Evolutionary conservation across 1,140 invertebrate genomes (phyloP).

Genomic region (Philotrypesis tridentata): DNA sequence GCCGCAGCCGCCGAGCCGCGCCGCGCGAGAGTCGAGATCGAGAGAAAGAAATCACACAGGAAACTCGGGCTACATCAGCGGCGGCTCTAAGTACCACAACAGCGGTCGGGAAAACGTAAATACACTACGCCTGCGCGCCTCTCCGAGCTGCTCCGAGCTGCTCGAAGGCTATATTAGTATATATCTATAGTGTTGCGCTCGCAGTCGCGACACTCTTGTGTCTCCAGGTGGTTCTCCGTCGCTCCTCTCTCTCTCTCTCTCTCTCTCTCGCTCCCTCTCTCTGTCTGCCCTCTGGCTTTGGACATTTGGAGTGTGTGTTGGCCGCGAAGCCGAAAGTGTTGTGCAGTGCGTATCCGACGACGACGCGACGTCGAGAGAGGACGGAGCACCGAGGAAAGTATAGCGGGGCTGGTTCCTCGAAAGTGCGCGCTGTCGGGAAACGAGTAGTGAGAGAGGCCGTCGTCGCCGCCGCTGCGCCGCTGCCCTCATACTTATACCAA

Average conservation of each 20-base stretch:
- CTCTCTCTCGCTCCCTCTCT: background rate
- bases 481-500: background rate
- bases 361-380: background rate
- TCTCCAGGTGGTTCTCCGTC: slow-evolving; percentile 1
- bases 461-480: background rate
- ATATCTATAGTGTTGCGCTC: background rate
- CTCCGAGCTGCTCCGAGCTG: background rate
- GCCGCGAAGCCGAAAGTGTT: no score
- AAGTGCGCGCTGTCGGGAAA: no score
- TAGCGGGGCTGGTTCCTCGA: background rate
- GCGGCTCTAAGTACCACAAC: background rate
- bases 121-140: slow-evolving; percentile 5
- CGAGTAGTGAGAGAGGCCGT: no score
- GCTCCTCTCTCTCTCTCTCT: background rate
- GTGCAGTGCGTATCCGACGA: background rate
- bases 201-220: background rate
- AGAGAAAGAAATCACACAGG: background rate
- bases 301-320: no score
- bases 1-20: background rate
- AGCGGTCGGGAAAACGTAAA: slow-evolving; percentile 3
- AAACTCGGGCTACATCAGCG: background rate
- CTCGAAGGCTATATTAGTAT: background rate
- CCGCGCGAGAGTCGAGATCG: no score
- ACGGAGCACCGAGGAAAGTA: background rate
- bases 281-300: background rate